Base-by-base conservation (phyloP, 2,797 vertebrate species). In the Lateolabrax maculatus region DNA sequence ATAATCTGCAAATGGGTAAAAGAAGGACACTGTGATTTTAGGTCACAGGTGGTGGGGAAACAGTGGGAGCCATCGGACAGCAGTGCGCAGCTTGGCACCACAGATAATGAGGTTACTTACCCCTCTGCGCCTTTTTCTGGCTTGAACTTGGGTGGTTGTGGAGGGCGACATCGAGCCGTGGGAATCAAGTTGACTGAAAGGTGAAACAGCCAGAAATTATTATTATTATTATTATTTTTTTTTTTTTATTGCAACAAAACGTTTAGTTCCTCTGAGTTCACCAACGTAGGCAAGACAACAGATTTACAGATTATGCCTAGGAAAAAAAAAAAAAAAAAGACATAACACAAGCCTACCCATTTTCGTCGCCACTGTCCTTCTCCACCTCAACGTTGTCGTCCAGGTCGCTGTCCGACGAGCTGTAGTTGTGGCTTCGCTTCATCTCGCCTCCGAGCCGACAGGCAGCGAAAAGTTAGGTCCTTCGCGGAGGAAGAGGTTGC, bases 341-440 rank as follows among this genome's bases (percentile, higher is more conserved):
- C 31, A 4, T 34, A 34, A 34, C 4, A 34, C 31, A 7, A 44
- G 80, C 95, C 90, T 94, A 98, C 98, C 96, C 95, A 80, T 96
- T 97, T 93, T 99, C 97, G 69, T 98, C 97, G 0, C 96, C 96
- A 34, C 97, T 98, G 81, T 97, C 96, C 88, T 98, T 99, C 91
- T 98, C 97, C 93, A 98, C 97, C 81, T 99, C 97, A 9, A 98
- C 91, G 56, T 96, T 96, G 88, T 98, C 97, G 60, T 99, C 98
- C 87, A 98, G 93, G 89, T 98, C 97, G 87, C 97, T 99, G 64
- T 98, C 97, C 0, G 97, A 98, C 9, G 98, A 99, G 89, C 97
- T 98, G 94, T 95, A 97, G 48, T 97, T 97, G 92, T 96, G 96
- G 88, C 95, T 94, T 71, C 97, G 93, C 95, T 98, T 99, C 97